phyloP scores from a whole-genome alignment of 2,888 invertebrate species.

The Torymus auratus region DNA sequence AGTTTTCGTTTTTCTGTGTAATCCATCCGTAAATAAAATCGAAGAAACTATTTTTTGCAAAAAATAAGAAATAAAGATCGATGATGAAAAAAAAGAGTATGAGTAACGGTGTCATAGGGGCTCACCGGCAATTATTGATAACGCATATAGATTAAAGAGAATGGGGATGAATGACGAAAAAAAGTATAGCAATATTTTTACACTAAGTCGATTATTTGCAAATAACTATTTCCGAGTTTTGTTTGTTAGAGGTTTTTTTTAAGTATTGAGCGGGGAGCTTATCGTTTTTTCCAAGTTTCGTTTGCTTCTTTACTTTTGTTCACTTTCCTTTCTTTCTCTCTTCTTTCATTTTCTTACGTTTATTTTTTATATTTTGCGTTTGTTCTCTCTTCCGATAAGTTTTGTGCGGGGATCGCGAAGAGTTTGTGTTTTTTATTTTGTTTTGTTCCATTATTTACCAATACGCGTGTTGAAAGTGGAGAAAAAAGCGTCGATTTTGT shows the following conservation, averaged over 20 bases:
- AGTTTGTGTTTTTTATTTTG: conserved; percentile 58
- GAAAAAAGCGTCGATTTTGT: conserved; percentile 51
- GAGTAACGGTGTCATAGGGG: conserved; percentile 35
- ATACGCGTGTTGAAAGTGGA: conserved; percentile 50
- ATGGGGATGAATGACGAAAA: conserved; percentile 59
- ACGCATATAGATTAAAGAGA: conserved; percentile 46
- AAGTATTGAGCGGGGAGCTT: conserved; percentile 54
- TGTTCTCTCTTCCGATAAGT: conserved; percentile 60
- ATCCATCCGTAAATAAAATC: conserved; percentile 38
- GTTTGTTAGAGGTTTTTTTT: conserved; percentile 59
- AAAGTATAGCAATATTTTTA: conserved; percentile 72
- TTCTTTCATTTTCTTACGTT: conserved; percentile 58
- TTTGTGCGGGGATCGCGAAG: conserved; percentile 59
- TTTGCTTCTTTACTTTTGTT: conserved; percentile 56
- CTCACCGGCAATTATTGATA: conserved; percentile 44
- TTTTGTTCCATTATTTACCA: conserved; percentile 57
- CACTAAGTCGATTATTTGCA: conserved; percentile 68
- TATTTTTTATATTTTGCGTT: conserved; percentile 59
- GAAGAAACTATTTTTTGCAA: conserved; percentile 59
- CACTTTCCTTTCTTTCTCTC: conserved; percentile 57
- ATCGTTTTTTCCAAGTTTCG: conserved; percentile 58
- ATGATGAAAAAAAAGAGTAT: conserved; percentile 20
- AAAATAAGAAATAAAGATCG: conserved; percentile 41
- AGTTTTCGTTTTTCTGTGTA: conserved; percentile 50
- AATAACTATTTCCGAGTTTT: conserved; percentile 64